Evolutionary conservation across 92 coral and sea anemone genomes (phyloP), one percentile per base, ranked within the genome.

Genomic region (Parazoanthus darwini): DNA sequence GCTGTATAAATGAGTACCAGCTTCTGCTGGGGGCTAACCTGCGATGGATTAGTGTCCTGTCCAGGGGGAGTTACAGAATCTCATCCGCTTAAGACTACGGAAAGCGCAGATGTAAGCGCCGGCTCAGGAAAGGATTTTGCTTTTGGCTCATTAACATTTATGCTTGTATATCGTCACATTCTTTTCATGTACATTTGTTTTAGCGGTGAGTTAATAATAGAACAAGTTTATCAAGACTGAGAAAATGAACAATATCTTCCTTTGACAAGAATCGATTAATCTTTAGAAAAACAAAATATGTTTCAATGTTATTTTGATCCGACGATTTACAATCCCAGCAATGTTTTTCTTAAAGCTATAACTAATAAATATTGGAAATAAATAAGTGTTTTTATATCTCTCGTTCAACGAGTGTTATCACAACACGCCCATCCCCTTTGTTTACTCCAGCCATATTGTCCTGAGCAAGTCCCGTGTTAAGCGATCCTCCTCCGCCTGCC

Each of bases 401-500:
- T 81, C 79, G 91, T 5, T 86, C 88, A 10, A 92, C 38, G n/a
- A 75, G 85, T 42, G 93, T 93, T 0, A 95, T 88, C 29, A 91
- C 54, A 10, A 95, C 96, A 56, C 68, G 73, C 3, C 98, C 98
- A 58, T 95, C 92, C 35, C 96, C 98, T 56, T 59, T 25, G 67
- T 95, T 93, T 70, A 95, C 91, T n/a, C 92, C 98, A 13, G 93
- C 92, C 37, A 54, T 88, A 65, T 93, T 95, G 10, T 83, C 88
- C 87, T 93, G 96, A 33, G 68, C 65, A n/a, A 88, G 77, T 11
- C 99, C 99, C 77, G 90, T 67, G 87, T 97, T 97, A 58, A 76
- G 93, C 66, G 99, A 97, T 0, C 98, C 99, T 11, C 99, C 99
- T 42, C 99, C 99, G 33, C 98, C 99, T 33, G 97, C 96, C 11